Percentiles rank a stretch among this genome's conserved stretches.
phyloP scores from a whole-genome alignment of 2,797 vertebrate genomes.

The Leptoclinus maculatus region DNA sequence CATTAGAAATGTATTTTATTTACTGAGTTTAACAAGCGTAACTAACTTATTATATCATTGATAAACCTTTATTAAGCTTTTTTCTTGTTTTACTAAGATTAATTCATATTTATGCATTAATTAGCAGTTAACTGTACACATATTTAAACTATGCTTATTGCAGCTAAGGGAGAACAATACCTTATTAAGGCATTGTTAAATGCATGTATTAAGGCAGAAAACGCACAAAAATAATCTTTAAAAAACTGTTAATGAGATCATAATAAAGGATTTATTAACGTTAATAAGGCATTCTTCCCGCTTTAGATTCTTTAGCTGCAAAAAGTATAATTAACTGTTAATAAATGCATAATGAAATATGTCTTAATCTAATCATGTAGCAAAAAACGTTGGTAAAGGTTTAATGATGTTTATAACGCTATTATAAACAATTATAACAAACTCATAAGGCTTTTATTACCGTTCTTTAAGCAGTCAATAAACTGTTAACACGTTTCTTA shows the following conservation, averaged over 20 bases:
- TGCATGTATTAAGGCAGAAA: neutral
- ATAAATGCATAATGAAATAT: neutral
- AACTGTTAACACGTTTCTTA: neutral
- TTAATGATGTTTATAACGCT: neutral
- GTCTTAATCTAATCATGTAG: neutral
- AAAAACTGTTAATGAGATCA: neutral
- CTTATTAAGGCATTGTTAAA: neutral
- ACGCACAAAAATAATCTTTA: neutral
- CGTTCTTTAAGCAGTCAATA: neutral
- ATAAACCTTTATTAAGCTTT: neutral
- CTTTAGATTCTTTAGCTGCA: neutral
- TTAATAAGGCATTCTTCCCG: neutral
- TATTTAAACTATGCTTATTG: too few relatives aligned
- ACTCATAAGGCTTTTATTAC: neutral
- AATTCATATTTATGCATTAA: neutral
- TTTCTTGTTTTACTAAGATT: neutral
- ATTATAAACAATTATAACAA: neutral
- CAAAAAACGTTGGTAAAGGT: neutral
- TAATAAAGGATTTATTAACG: neutral
- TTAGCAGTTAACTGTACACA: too few relatives aligned
- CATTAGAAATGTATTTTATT: too few relatives aligned
- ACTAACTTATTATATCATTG: too few relatives aligned
- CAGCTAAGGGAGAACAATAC: too few relatives aligned
- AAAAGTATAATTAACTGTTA: neutral
- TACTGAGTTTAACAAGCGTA: too few relatives aligned